Evolutionary conservation across 2,888 invertebrate genomes (phyloP).

Genomic region (Pseudeuparius sepicola): DNA sequence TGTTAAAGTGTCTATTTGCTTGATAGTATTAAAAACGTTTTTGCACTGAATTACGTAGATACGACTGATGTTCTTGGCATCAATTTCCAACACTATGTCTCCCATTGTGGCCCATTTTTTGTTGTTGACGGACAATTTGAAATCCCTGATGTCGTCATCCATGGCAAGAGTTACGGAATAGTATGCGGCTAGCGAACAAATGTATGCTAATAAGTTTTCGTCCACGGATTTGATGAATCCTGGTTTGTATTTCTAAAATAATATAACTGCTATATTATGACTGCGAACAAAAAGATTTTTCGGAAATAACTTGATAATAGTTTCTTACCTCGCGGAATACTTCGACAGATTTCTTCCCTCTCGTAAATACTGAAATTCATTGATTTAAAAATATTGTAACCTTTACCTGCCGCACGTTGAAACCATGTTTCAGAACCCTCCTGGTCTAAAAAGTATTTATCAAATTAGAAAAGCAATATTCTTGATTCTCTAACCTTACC

Average conservation of each 20-base stretch:
- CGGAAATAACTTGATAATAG: too few relatives aligned
- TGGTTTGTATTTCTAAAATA: constrained; percentile 24
- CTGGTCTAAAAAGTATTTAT: too few relatives aligned
- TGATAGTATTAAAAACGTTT: constrained; percentile 10
- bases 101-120: constrained; percentile 24
- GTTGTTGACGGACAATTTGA: constrained; percentile 21
- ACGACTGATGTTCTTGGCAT: constrained; percentile 7
- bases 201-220: constrained; percentile 19
- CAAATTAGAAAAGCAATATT: too few relatives aligned
- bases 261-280: too few relatives aligned
- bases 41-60: constrained; percentile 21
- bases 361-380: too few relatives aligned
- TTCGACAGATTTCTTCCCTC: too few relatives aligned
- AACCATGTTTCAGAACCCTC: too few relatives aligned
- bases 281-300: too few relatives aligned
- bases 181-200: constrained; percentile 19
- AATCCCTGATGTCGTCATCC: constrained; percentile 14
- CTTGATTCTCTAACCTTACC: too few relatives aligned
- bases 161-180: constrained; percentile 23
- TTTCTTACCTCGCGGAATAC: too few relatives aligned
- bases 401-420: too few relatives aligned
- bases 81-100: constrained; percentile 21
- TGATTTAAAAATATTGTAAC: too few relatives aligned
- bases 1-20: not conserved
- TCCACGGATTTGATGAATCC: constrained; percentile 18